A percentile compares a stretch with the other conserved stretches of the same genome.
phyloP scores from a whole-genome alignment of 1,140 invertebrate genomes.

The Cydia splendana region DNA sequence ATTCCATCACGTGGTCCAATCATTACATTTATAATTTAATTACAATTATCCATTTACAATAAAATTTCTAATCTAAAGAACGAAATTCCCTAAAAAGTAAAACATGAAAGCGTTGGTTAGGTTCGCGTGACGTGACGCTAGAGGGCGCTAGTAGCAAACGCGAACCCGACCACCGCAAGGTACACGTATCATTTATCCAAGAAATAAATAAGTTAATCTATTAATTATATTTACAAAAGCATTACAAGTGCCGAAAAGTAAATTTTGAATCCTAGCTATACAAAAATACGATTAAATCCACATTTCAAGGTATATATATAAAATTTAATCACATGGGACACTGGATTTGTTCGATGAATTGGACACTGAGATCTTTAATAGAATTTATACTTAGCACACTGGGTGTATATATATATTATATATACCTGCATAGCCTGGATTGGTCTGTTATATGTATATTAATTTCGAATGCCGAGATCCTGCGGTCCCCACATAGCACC shows the following conservation, averaged over 20 bases:
- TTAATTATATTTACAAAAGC: slow-evolving; percentile 77
- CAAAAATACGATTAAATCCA: slow-evolving; percentile 74
- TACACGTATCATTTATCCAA: slow-evolving; percentile 36
- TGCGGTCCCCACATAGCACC: slow-evolving; percentile 72
- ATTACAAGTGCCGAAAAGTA: slow-evolving; percentile 67
- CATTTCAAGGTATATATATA: slow-evolving; percentile 59
- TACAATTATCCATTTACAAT: slow-evolving; percentile 75
- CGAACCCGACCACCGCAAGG: slow-evolving; percentile 43
- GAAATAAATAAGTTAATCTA: slow-evolving; percentile 79
- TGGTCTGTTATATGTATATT: slow-evolving; percentile 37
- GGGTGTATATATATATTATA: slow-evolving; percentile 40
- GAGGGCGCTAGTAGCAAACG: slow-evolving; percentile 33
- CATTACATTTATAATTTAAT: slow-evolving; percentile 66
- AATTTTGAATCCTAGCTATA: slow-evolving; percentile 66
- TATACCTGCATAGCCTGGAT: slow-evolving; percentile 48
- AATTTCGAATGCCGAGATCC: slow-evolving; percentile 38
- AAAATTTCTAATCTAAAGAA: slow-evolving; percentile 79
- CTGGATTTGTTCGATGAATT: slow-evolving; percentile 74
- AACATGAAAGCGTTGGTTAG: slow-evolving; percentile 43
- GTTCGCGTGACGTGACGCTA: slow-evolving; percentile 36
- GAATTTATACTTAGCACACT: slow-evolving; percentile 48
- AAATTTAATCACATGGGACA: slow-evolving; percentile 73
- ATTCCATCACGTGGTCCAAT: slow-evolving; percentile 74
- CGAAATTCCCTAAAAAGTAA: slow-evolving; percentile 77
- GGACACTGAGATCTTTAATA: slow-evolving; percentile 72